These are phyloP conservation scores for Halichoeres trimaculatus DNA, from an alignment of 2,113 vertebrate species.

Conservation along the genomic window DNA sequence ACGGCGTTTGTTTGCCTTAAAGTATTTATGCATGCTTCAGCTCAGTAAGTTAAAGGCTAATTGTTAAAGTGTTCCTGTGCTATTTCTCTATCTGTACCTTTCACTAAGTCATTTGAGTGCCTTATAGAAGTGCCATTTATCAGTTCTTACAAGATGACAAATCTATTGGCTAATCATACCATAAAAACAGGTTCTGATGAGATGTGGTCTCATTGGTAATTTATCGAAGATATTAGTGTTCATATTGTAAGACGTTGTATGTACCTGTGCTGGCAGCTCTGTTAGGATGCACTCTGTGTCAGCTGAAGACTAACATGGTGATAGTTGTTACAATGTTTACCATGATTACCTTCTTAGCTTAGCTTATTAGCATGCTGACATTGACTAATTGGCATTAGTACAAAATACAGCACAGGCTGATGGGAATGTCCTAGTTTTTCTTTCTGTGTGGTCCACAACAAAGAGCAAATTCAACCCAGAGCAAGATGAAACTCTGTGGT, in stretches of 20 bases:
- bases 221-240: background rate
- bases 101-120: too few relatives aligned
- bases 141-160: too few relatives aligned
- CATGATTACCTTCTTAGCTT: background rate
- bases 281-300: background rate
- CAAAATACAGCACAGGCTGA: background rate
- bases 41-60: too few relatives aligned
- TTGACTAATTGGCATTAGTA: background rate
- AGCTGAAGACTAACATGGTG: background rate
- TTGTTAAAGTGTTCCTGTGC: too few relatives aligned
- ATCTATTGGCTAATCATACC: too few relatives aligned
- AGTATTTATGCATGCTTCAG: too few relatives aligned
- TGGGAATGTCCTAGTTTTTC: background rate
- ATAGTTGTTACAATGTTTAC: background rate
- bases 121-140: background rate
- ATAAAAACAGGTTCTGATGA: background rate
- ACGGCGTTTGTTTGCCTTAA: too few relatives aligned
- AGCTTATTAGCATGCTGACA: background rate
- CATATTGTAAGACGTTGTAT: background rate
- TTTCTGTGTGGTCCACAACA: background rate
- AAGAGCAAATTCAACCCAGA: background rate
- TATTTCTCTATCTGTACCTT: too few relatives aligned
- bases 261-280: background rate
- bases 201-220: background rate
- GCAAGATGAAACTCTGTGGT: too few relatives aligned